Base-by-base conservation (phyloP, 2,888 invertebrate species). In the Salpingus planirostris region DNA sequence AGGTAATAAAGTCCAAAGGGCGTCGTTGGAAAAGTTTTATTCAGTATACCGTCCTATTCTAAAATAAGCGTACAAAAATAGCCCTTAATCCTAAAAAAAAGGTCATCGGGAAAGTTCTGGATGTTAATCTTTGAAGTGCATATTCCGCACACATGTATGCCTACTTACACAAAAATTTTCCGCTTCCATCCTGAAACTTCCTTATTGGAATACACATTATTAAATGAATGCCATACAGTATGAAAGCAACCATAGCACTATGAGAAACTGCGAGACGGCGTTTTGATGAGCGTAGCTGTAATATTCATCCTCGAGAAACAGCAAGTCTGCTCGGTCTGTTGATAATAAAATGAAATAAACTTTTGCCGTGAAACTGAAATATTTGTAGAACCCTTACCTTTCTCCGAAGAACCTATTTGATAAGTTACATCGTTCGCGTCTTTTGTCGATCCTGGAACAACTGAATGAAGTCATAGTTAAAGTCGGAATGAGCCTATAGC, bases 21-120 rank as follows among this genome's bases (percentile, higher is more conserved):
- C n/a, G n/a, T 31, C 25, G 27, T 38, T 39, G 36, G 30, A 38
- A 37, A 36, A 42, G 15, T 38, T 38, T 38, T 42, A 36, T 36
- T 38, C n/a, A n/a, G n/a, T n/a, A n/a, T n/a, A 40, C 33, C 32
- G 31, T 24, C 8, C 33, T 40, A 36, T 29, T 26, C 40, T 36
- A 40, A 40, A 32, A 39, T 39, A 53, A 51, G 52, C 52, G 50
- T 53, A 53, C 50, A 53, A 53, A 53, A 53, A 53, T 53, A 53
- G 50, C 50, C 43, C 47, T 31, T 41, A 42, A 29, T 42, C 37
- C 38, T 42, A 42, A 4, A 23, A 6, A 23, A n/a, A 6, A 36
- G 30, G 27, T 24, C 30, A 22, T 26, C 24, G 13, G 21, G 10
- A 27, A 21, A 34, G 24, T 28, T 24, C 30, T 35, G 28, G 29